Evolutionary conservation across 2,888 invertebrate genomes (phyloP).

Genomic region (Drosophila greeni): DNA sequence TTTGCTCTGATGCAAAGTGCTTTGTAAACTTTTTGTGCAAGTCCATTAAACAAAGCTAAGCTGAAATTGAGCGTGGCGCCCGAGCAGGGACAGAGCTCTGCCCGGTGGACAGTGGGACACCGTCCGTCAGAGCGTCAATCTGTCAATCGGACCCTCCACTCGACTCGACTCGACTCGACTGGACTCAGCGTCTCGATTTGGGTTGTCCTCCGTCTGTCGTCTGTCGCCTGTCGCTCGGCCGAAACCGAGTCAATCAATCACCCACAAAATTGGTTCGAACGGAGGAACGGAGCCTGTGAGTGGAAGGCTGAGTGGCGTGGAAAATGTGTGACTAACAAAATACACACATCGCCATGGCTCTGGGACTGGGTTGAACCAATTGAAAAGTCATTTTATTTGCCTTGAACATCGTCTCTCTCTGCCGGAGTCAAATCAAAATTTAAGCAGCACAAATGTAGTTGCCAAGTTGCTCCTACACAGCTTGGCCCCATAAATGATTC

Average conservation of each 20-base stretch:
- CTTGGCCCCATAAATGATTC: neutral
- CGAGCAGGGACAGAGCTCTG: constrained; percentile 3
- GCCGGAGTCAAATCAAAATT: neutral
- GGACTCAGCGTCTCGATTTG: constrained; percentile 23
- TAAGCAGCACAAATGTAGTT: constrained; percentile 1
- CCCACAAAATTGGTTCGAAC: constrained; percentile 43
- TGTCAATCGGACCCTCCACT: constrained; percentile 36
- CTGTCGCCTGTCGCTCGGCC: constrained; percentile 42
- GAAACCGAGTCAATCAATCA: constrained; percentile 53
- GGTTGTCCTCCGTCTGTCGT: constrained; percentile 8
- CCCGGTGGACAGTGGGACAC: constrained; percentile 2
- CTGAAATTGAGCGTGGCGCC: constrained; percentile 43
- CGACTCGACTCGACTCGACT: constrained; percentile 10
- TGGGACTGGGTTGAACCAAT: constrained; percentile 12
- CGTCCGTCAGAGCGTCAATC: constrained; percentile 30
- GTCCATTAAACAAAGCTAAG: constrained; percentile 60
- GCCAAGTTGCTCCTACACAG: neutral
- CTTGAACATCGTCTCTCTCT: neutral
- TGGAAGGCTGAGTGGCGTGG: constrained; percentile 7
- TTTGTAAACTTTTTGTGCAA: constrained; percentile 43
- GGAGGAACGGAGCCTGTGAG: neutral
- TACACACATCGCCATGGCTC: constrained; percentile 22
- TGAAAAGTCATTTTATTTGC: constrained; percentile 35
- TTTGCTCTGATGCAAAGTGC: constrained; percentile 26
- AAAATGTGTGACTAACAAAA: constrained; percentile 38